Evolutionary conservation across 2,888 invertebrate species (phyloP).

Genomic region (Holacanthella duospinosa): DNA sequence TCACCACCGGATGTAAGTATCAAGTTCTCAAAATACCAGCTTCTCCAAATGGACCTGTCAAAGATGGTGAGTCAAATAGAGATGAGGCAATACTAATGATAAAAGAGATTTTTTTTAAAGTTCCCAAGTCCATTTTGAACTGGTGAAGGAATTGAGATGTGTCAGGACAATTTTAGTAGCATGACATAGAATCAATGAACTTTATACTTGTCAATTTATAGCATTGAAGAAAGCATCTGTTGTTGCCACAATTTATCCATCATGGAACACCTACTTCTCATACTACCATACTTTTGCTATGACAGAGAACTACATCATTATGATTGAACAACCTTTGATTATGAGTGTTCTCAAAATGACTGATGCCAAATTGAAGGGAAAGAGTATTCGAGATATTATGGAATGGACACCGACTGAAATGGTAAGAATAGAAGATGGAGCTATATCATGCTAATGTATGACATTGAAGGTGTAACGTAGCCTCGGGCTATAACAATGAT

Average conservation of each 20-base stretch:
- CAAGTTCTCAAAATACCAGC: conserved; percentile 40
- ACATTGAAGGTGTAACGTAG: too few species aligned
- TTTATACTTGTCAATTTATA: conserved; percentile 18
- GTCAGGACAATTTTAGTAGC: not conserved
- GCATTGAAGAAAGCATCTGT: conserved; percentile 39
- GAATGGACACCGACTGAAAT: conserved; percentile 43
- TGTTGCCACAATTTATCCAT: conserved; percentile 40
- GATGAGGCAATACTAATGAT: not conserved
- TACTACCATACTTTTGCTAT: conserved; percentile 50
- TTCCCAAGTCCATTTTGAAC: too few species aligned
- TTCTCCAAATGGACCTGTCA: conserved; percentile 31
- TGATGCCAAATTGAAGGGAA: conserved; percentile 41
- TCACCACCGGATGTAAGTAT: conserved; percentile 41
- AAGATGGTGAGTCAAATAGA: conserved; percentile 37
- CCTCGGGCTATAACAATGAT: too few species aligned
- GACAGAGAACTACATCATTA: conserved; percentile 46
- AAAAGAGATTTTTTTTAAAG: too few species aligned
- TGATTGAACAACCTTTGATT: conserved; percentile 45
- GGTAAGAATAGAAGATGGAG: too few species aligned
- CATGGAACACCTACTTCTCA: conserved; percentile 41
- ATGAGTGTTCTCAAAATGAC: conserved; percentile 44
- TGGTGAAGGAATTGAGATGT: not conserved
- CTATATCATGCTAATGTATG: too few species aligned
- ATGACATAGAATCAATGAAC: not conserved
- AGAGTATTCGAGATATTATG: conserved; percentile 42